Base-by-base conservation (phyloP, 92 coral and sea anemone genomes). In the Anthopleura xanthogrammica region DNA sequence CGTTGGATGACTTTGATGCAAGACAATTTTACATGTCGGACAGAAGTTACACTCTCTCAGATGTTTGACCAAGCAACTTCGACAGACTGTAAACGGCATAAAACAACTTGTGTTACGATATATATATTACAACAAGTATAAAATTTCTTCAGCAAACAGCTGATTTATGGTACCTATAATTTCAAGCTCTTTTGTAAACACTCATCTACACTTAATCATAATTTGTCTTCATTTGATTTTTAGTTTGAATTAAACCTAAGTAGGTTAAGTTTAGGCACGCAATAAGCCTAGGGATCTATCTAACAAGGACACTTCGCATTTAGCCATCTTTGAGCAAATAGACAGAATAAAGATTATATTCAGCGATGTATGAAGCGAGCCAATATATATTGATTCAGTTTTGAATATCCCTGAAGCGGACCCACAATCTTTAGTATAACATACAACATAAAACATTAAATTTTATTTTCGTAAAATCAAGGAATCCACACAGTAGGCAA, bases 1-100 rank as follows among this genome's bases (percentile, higher is more conserved):
- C 96, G 92, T 85, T 1, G 99, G 99, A 80, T 96, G 92, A 83
- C 99, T 96, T 70, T 96, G 99, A 78, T 96, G 99, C 66, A 96
- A 91, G 5, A 92, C 87, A 52, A 90, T 87, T 73, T 96, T 94
- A 65, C 99, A 96, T 11, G 93, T 90, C 7, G 99, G 99, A 68
- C 99, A 96, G 79, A 85, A 85, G 78, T 94, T 96, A 46, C 89
- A 82, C 52, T 96, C 96, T 76, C 93, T 88, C 39, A 96, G 77
- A 83, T 89, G 94, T 85, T 96, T 94, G 50, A 96, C 98, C 60
- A 96, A 88, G 64, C 99, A 96, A 85, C 98, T 94, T 66, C 99
- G 95, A 65, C 99, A 96, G 88, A 96, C 99, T 96, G 86, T 10
- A 9, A 66, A 66, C 10, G 16, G 22, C 24, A 20, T 41, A 0